Percentiles rank a stretch among this genome's conserved stretches.
Conservation (phyloP, 2,113 vertebrate genomes). For the Eretmochelys imbricata region DNA sequence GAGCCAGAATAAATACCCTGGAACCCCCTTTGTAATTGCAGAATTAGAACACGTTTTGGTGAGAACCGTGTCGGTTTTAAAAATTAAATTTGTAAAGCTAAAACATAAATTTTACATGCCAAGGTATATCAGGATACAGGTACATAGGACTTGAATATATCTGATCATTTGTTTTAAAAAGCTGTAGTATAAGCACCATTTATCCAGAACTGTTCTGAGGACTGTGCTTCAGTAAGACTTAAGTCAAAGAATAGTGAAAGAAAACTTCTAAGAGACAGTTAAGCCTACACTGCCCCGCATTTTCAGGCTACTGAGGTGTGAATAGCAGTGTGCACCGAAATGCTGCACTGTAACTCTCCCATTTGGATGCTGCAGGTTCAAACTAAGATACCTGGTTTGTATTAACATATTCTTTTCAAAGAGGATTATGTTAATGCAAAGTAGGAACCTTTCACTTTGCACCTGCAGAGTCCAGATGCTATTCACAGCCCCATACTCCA, state of each 20-base stretch:
- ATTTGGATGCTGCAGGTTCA: not conserved
- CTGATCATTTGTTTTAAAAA: not conserved
- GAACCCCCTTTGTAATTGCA: not conserved
- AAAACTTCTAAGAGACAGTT: not conserved
- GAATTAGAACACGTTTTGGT: not conserved
- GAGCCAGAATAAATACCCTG: not conserved
- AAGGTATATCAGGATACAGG: not conserved
- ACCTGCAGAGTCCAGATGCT: not conserved
- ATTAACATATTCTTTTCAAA: not conserved
- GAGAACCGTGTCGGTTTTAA: not conserved
- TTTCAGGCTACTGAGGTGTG: not conserved
- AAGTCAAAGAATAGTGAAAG: not conserved
- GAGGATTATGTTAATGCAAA: not conserved
- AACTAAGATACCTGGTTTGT: not conserved
- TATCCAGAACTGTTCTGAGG: not conserved
- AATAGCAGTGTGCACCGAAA: not conserved
- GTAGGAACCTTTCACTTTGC: not conserved
- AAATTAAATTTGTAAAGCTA: not conserved
- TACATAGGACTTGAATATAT: not conserved
- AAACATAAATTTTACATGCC: not conserved
- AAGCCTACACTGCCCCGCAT: not conserved
- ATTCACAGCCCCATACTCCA: not conserved
- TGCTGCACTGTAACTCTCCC: not conserved
- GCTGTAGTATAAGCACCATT: not conserved
- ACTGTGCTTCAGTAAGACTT: not conserved